Evolutionary conservation across 2,888 invertebrate genomes (phyloP).

Genomic region (Zootermopsis nevadensis): DNA sequence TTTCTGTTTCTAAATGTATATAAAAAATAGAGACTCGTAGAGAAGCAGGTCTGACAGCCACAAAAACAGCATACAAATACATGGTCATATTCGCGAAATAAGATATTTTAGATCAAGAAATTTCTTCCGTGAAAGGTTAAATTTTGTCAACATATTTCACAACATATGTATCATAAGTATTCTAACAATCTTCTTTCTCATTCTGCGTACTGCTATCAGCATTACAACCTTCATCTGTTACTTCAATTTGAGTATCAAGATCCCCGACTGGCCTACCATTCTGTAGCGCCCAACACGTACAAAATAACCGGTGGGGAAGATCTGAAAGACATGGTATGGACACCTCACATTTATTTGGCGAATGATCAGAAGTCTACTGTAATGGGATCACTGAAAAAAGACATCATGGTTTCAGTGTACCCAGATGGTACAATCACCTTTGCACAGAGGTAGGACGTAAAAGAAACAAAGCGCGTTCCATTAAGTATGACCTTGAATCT

Average conservation of each 20-base stretch:
- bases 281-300: slow-evolving; percentile 73
- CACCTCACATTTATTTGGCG: slow-evolving; percentile 82
- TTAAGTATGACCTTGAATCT: no score
- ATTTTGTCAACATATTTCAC: no score
- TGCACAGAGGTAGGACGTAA: slow-evolving; percentile 68
- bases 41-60: no score
- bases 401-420: slow-evolving; percentile 81
- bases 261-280: slow-evolving; percentile 74
- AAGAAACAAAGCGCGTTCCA: no score
- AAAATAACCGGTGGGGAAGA: neutral
- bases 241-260: slow-evolving; percentile 84
- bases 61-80: no score
- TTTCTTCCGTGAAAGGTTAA: no score
- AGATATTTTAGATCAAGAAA: no score
- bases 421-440: slow-evolving; percentile 84
- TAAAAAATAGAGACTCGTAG: no score
- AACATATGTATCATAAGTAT: no score
- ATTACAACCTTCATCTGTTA: slow-evolving; percentile 85
- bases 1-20: no score
- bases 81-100: no score
- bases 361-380: slow-evolving; percentile 80
- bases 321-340: slow-evolving; percentile 75
- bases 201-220: slow-evolving; percentile 63
- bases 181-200: no score
- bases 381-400: slow-evolving; percentile 80